phyloP scores from a whole-genome alignment of 2,113 vertebrate species.

The Brachionichthys hirsutus region DNA sequence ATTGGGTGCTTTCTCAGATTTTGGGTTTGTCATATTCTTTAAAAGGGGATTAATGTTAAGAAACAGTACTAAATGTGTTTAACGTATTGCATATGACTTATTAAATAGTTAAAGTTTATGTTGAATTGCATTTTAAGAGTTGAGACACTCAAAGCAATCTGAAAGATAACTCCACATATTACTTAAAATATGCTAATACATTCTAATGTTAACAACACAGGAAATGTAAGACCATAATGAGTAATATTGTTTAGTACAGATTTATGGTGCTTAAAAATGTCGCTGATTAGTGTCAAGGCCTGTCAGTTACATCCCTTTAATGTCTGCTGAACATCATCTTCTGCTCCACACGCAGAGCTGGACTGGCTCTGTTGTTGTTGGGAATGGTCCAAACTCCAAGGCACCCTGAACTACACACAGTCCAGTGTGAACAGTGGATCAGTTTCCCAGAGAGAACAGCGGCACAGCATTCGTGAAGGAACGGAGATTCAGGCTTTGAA shows the following conservation, averaged over 20 bases:
- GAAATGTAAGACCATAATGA: too few species aligned
- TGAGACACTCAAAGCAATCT: slow-evolving; percentile 25
- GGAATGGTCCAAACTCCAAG: neutral
- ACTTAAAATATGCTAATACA: slow-evolving; percentile 28
- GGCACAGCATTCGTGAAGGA: slow-evolving; percentile 5
- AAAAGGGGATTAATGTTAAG: too few species aligned
- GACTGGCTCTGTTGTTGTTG: neutral
- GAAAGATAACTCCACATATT: slow-evolving; percentile 34
- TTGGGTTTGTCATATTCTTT: neutral
- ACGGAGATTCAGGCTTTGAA: neutral
- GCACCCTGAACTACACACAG: slow-evolving; percentile 5
- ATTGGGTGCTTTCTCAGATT: slow-evolving; percentile 19
- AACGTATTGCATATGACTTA: too few species aligned
- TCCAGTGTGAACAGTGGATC: neutral
- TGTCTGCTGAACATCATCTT: slow-evolving; percentile 12
- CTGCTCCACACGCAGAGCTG: slow-evolving; percentile 13
- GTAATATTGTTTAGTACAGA: too few species aligned
- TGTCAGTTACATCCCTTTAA: neutral
- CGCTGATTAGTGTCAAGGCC: slow-evolving; percentile 3
- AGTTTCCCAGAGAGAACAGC: neutral
- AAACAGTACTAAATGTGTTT: too few species aligned
- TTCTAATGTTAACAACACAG: slow-evolving; percentile 4
- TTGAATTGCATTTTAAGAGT: too few species aligned
- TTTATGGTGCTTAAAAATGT: slow-evolving; percentile 7
- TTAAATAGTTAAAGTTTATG: too few species aligned